Conservation (phyloP, 2,888 invertebrate species). For the Morinoia aosen region DNA sequence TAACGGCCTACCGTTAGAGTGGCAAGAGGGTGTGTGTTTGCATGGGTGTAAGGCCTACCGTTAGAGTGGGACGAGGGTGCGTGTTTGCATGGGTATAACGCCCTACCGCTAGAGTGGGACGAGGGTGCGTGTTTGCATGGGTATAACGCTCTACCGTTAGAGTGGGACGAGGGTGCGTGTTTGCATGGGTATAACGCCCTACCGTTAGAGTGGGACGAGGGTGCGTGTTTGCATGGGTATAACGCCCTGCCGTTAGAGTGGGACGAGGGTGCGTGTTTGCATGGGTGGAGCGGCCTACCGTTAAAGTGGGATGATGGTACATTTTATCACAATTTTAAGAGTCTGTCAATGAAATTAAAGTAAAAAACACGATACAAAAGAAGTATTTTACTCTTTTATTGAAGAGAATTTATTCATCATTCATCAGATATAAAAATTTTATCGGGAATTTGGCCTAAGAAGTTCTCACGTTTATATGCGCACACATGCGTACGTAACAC, state of each 20-base stretch:
- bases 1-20: neutral
- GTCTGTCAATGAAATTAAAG: neutral
- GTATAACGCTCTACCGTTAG: neutral
- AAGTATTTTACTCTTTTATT: too few relatives aligned
- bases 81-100: neutral
- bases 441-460: too few relatives aligned
- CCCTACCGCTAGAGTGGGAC: neutral
- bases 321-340: neutral
- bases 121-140: neutral
- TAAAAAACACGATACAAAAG: too few relatives aligned
- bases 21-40: neutral
- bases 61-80: neutral
- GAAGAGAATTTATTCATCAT: too few relatives aligned
- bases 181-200: neutral
- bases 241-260: neutral
- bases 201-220: neutral
- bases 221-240: neutral
- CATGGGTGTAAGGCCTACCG: neutral
- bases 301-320: neutral
- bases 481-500: too few relatives aligned
- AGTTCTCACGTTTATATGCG: too few relatives aligned
- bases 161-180: neutral
- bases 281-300: neutral
- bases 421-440: too few relatives aligned
- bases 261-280: neutral